Evolutionary conservation across 2,797 vertebrate species (phyloP), one percentile per base, ranked within the genome.

Genomic region (Periparus ater): DNA sequence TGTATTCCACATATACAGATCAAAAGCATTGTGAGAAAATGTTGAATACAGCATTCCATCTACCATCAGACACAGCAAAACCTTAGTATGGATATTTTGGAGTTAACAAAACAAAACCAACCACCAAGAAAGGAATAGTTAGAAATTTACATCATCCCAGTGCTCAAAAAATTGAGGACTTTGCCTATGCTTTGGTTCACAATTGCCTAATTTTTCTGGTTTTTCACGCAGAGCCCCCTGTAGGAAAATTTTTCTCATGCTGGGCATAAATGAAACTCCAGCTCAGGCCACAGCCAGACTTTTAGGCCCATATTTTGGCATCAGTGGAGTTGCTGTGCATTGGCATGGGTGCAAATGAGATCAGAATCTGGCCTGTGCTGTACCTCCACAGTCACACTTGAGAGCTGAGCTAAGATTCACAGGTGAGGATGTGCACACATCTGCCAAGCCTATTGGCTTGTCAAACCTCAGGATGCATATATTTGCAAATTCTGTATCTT

Each of bases 1-100:
- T 66, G 15, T 22, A 58, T 71, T 32, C 26, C 34, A 25, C 34
- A 53, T 10, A 18, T 20, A 27, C 3, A 65, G 27, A 83, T 68
- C 17, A 50, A 47, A 62, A 32, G 15, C 54, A 72, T 95, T 55
- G 70, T 4, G 76, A 89, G 82, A 91, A 91, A 96, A 95, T 71
- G 48, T 75, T 95, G 85, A 95, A 88, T 95, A 95, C 70, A 91
- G 30, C 51, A 77, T 61, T 51, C 26, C 53, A 91, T 62, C 54
- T 87, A n/a, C 53, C 74, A 54, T 21, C 29, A 88, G 68, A 88
- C 13, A 13, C 61, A 36, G 45, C 12, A 88, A 83, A 93, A 74
- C 4, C 32, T 91, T 73, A 4, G 40, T 42, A 18, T 48, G 44
- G 58, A 85, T 89, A 73, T 42, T 91, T 82, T 71, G 25, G 55